Base-by-base conservation (phyloP, 1,140 invertebrate species). In the Leguminivora glycinivorella region DNA sequence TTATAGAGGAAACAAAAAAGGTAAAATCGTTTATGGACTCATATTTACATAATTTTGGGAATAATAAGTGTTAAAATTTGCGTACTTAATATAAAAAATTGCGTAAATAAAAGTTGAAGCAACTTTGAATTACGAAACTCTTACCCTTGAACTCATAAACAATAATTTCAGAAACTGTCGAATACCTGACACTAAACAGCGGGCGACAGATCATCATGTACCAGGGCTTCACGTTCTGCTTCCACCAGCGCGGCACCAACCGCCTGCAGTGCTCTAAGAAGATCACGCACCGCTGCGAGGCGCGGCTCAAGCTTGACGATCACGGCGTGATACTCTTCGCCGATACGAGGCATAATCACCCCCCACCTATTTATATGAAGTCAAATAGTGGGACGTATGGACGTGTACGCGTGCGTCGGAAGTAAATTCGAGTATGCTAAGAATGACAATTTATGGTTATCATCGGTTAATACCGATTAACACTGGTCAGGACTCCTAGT, bases 211-310 rank as follows among this genome's bases (percentile, higher is more conserved):
- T 69, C 24, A 52, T 69, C 22, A 56, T 56, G 43, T 69, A 56
- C 29, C 52, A 34, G 24, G 52, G 34, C 6, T 69, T 56, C 52
- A 69, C 67, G n/a, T 68, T 68, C 38, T 68, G 40, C 25, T 69
- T 17, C 47, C 68, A 34, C n/a, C 47, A 56, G 25, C 43, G 31
- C 10, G 68, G 68, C 22, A 47, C 12, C n/a, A 56, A 25, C 24
- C 31, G 25, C n/a, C 47, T 56, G 12, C 43, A 69, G n/a, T 69
- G 68, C 29, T 69, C 68, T 14, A 9, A 22, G 26, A 29, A 22
- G 19, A 56, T 31, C n/a, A 69, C 17, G 7, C 14, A 14, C 22
- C 52, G 29, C 14, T 69, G 68, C 52, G 52, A 56, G 19, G 68
- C 68, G 9, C 31, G 26, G 5, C 22, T 69, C 2, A 69, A 56